A percentile compares a stretch with the other conserved stretches of the same genome.
phyloP scores from a whole-genome alignment of 2,113 vertebrate genomes.

The Ahaetulla prasina region DNA sequence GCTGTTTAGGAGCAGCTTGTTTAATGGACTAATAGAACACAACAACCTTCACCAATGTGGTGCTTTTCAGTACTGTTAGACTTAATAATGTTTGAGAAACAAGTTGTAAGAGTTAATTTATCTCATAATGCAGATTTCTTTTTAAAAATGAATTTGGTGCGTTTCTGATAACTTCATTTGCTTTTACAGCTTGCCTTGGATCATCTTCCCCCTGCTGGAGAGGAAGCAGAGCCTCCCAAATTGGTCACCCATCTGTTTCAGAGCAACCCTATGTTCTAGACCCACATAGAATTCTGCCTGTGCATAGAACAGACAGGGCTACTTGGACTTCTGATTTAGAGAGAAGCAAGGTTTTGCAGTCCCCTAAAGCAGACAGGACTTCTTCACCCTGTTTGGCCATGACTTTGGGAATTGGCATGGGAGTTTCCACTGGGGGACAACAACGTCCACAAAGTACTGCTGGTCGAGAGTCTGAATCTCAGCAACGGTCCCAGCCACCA shows the following conservation, averaged over 20 bases:
- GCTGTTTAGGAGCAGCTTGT: neutral
- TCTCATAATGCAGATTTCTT: neutral
- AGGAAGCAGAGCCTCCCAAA: neutral
- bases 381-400: constrained; percentile 35
- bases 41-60: neutral
- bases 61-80: neutral
- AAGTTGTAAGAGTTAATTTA: neutral
- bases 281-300: constrained; percentile 1
- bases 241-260: neutral
- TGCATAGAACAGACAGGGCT: neutral
- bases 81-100: neutral
- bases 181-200: constrained; percentile 1
- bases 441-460: constrained; percentile 34
- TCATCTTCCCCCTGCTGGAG: constrained; percentile 6
- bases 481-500: constrained; percentile 35
- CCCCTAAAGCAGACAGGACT: constrained; percentile 18
- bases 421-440: constrained; percentile 51
- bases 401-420: constrained; percentile 66
- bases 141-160: neutral
- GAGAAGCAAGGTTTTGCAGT: constrained; percentile 13
- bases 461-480: constrained; percentile 30
- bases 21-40: neutral
- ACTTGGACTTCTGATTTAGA: constrained; percentile 15
- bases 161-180: neutral
- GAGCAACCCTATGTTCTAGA: constrained; percentile 29